phyloP scores from a whole-genome alignment of 2,888 invertebrate genomes.

The Loripinus fragilis region DNA sequence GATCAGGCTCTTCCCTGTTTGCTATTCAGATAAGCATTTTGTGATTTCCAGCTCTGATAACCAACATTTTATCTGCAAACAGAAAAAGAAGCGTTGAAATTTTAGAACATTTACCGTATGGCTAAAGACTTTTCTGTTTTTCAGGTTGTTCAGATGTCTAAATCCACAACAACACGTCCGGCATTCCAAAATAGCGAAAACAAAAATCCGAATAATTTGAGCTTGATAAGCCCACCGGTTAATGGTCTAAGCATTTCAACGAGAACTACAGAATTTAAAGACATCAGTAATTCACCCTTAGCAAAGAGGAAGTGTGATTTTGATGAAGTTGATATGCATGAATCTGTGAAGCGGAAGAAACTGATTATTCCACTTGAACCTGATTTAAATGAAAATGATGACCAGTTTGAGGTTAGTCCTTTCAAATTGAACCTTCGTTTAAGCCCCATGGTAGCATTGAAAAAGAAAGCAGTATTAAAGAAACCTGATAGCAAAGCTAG shows the following conservation, averaged over 20 bases:
- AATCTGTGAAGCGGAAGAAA: constrained; percentile 36
- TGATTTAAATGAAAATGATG: constrained; percentile 49
- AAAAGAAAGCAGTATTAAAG: neutral
- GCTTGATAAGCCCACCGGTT: neutral
- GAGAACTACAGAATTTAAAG: constrained; percentile 47
- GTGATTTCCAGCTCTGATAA: no score
- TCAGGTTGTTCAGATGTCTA: constrained; percentile 59
- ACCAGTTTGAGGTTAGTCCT: neutral
- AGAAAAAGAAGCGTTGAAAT: no score
- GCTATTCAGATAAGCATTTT: no score
- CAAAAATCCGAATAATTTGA: constrained; percentile 40
- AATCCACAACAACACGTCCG: constrained; percentile 60
- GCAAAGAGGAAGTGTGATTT: constrained; percentile 33
- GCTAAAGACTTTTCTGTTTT: constrained; percentile 5
- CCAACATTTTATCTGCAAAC: no score
- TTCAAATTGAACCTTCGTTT: neutral
- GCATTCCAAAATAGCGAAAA: constrained; percentile 42
- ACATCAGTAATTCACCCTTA: constrained; percentile 57
- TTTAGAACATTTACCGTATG: no score
- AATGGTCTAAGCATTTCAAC: constrained; percentile 1
- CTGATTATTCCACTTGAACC: constrained; percentile 66
- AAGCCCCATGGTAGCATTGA: neutral
- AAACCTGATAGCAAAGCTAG: neutral
- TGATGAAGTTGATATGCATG: neutral
- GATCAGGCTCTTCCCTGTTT: no score